Evolutionary conservation across 2,113 vertebrate species (phyloP), one percentile per base, ranked within the genome.

Genomic region (Scatophagus argus): DNA sequence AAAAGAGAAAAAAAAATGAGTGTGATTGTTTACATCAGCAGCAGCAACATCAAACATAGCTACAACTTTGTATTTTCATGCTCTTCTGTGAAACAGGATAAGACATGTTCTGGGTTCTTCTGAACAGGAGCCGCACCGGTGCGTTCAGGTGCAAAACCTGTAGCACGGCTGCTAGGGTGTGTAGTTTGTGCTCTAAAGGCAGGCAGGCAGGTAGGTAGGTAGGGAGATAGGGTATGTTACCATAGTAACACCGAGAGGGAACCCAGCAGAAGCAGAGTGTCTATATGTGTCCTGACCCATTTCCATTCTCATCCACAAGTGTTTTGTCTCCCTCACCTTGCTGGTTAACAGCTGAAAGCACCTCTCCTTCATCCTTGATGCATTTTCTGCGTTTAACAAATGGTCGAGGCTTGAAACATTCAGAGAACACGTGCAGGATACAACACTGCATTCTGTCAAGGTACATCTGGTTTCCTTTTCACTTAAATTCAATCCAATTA

Each of bases 251-350:
- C 80, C 51, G 60, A 83, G 90, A 91, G 88, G 85, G 86, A 91
- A 92, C 91, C 91, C 84, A 89, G 91, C 74, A 81, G 87, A 92
- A 93, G 83, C 83, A 74, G 79, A 89, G 81, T 85, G 87, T 93
- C 89, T 92, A 87, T 92, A 92, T 93, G 90, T 92, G 92, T 94
- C 93, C 91, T 94, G 94, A 94, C 94, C 94, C 94, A 94, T 94
- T 94, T 95, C 93, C 89, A 92, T 94, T 93, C 91, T 93, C 89
- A 83, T 90, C 93, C 92, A 93, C 87, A 93, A 93, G 91, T 91
- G 90, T 92, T 93, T 91, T 89, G 87, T 93, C 86, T 93, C 84
- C 63, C 83, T 93, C 89, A 92, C 86, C 88, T 91, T 80, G 82
- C 66, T 67, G 74, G 83, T 89, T 88, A 80, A 81, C 91, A 84